Percentiles rank a stretch among this genome's conserved stretches.
phyloP scores from a whole-genome alignment of 1,140 invertebrate genomes.

The Drosophila ficusphila region DNA sequence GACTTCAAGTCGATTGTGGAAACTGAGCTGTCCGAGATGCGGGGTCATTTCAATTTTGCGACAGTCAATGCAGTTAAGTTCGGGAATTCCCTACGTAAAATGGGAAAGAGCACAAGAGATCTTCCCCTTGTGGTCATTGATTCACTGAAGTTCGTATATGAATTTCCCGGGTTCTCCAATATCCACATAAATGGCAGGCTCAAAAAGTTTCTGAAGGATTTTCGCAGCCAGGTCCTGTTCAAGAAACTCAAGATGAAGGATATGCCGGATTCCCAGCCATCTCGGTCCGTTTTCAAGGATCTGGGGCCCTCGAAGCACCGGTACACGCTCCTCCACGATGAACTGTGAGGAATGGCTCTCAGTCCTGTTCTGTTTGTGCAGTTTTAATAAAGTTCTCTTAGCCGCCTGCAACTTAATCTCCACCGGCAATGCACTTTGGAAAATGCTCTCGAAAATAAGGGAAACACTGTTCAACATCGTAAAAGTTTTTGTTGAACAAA shows the following conservation, averaged over 20 bases:
- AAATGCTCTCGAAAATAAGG: constrained; percentile 7
- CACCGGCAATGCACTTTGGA: constrained; percentile 7
- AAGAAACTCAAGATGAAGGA: background rate
- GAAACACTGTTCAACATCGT: constrained; percentile 23
- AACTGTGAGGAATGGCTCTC: constrained; percentile 54
- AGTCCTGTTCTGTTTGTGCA: constrained; percentile 22
- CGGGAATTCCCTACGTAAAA: constrained; percentile 42
- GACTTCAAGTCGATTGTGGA: constrained; percentile 58
- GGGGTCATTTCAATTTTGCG: constrained; percentile 37
- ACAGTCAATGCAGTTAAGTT: constrained; percentile 56
- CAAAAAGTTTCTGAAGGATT: constrained; percentile 34
- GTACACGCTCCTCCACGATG: constrained; percentile 62
- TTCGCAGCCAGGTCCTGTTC: background rate
- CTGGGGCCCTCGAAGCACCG: constrained; percentile 64
- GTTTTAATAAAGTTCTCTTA: constrained; percentile 62
- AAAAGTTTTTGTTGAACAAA: background rate
- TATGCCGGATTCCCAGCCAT: background rate
- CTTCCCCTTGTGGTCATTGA: constrained; percentile 62
- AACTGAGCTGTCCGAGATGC: constrained; percentile 22
- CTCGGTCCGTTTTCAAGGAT: constrained; percentile 51
- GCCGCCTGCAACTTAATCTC: constrained; percentile 60
- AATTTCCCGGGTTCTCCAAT: constrained; percentile 30
- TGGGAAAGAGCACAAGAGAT: constrained; percentile 29
- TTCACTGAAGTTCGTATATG: constrained; percentile 46
- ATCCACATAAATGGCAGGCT: constrained; percentile 50